Base-by-base conservation (phyloP, 2,797 vertebrate species). In the Peromyscus nudipes region DNA sequence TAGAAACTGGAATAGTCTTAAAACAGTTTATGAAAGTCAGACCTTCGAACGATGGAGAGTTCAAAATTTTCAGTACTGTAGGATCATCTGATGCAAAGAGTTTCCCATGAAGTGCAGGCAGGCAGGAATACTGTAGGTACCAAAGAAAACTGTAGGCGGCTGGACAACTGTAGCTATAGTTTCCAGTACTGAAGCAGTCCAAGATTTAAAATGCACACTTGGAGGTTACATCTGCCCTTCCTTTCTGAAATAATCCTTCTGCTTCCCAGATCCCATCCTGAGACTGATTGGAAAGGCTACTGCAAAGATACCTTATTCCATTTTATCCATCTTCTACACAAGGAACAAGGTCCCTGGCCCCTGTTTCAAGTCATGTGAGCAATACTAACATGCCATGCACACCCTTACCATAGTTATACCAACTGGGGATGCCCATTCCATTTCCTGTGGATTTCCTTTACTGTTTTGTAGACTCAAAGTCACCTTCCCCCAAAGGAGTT, bases 391-490 rank as follows among this genome's bases (percentile, higher is more conserved):
- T 49, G 94, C n/a, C 55, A 84, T 40, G 60, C 31, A n/a, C 17
- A 34, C 76, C 46, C 79, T 85, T 69, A 57, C 25, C 49, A 69
- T 8, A 73, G 34, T 57, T 80, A 27, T 5, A 3, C 31, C 23
- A 37, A 82, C 0, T 62, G 40, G 57, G 9, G 4, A 23, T 60
- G 12, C 21, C 31, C 34, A 12, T 89, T 87, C 80, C 65, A 64
- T 73, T 96, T 96, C 65, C 69, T 49, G 25, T 62, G 71, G 43
- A 83, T 19, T 79, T 84, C 69, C 52, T 92, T 79, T 79, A 40
- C 40, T 46, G 46, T 19, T 93, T 76, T 11, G 81, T 69, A 84
- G 75, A 89, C 19, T 75, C 40, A 88, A 76, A 83, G 81, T 12
- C 23, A 60, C 13, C 37, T 43, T 3, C 12, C 60, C n/a, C 76